Evolutionary conservation across 2,113 vertebrate species (phyloP).

Genomic region (Urocynchramus pylzowi): DNA sequence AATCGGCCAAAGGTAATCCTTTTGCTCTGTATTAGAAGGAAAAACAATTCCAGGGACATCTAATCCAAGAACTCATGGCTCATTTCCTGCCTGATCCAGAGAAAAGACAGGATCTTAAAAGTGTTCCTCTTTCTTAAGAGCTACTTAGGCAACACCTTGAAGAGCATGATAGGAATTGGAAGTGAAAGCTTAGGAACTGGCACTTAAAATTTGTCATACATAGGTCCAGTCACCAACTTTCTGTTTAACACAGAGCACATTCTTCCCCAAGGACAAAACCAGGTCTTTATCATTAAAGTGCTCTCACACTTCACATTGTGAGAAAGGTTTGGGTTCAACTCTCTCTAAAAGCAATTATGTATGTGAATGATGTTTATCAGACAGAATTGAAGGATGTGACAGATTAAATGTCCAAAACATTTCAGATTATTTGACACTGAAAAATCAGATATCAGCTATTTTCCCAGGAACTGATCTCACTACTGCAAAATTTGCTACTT

Average conservation of each 20-base stretch:
- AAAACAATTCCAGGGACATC: background rate
- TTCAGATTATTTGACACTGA: background rate
- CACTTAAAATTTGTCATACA: background rate
- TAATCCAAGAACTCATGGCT: background rate
- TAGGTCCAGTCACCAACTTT: background rate
- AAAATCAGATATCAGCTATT: background rate
- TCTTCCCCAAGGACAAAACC: background rate
- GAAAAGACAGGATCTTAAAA: background rate
- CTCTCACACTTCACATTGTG: background rate
- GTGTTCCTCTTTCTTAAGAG: background rate
- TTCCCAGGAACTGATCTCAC: background rate
- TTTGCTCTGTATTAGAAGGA: background rate
- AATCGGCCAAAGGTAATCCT: background rate
- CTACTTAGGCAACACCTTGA: background rate
- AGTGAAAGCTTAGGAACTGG: background rate
- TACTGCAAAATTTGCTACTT: background rate
- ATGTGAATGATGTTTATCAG: background rate
- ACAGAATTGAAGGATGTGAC: background rate
- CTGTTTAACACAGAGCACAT: background rate
- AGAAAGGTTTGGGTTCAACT: accelerated
- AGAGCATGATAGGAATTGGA: accelerated
- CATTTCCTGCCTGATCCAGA: background rate
- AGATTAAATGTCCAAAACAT: background rate
- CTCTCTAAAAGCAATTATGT: background rate
- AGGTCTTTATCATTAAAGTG: background rate